Evolutionary conservation across 2,888 invertebrate genomes (phyloP).

Genomic region (Yponomeuta evonymella): DNA sequence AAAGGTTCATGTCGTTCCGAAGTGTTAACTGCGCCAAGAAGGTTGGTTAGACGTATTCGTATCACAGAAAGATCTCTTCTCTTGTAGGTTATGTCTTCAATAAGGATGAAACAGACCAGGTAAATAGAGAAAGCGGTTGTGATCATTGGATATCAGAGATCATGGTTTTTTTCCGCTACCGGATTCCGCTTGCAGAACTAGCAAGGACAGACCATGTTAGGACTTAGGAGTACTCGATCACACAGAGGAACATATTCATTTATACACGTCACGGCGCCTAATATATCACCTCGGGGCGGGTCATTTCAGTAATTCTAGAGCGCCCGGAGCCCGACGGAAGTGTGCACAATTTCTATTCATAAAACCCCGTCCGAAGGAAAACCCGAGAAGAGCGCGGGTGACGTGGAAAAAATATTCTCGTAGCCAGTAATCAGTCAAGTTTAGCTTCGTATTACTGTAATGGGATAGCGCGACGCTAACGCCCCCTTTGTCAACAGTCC

Average conservation of each 20-base stretch:
- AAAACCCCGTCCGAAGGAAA: not conserved
- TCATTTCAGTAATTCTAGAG: slow-evolving; percentile 1
- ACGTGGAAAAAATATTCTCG: slow-evolving; percentile 41
- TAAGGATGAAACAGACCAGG: no score
- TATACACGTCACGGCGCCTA: not conserved
- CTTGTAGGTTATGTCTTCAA: no score
- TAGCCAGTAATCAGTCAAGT: slow-evolving; percentile 64
- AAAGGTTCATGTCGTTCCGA: no score
- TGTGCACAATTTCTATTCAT: slow-evolving; percentile 11
- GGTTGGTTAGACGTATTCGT: no score
- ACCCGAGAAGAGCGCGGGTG: not conserved
- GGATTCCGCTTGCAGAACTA: not conserved
- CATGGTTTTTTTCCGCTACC: no score
- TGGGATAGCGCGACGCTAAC: slow-evolving; percentile 35
- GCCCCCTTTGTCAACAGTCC: slow-evolving; percentile 19
- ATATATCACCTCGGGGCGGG: slow-evolving; percentile 1
- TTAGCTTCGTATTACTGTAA: slow-evolving; percentile 63
- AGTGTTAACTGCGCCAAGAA: no score
- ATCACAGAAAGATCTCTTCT: no score
- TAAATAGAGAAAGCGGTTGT: no score
- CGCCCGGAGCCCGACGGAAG: not conserved
- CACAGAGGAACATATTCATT: not conserved
- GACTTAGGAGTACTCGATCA: not conserved
- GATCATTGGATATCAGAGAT: no score
- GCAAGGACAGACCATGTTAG: not conserved